These are phyloP conservation scores for Dasypogon diadema DNA, from an alignment of 2,888 invertebrate species.

Conservation along the genomic window DNA sequence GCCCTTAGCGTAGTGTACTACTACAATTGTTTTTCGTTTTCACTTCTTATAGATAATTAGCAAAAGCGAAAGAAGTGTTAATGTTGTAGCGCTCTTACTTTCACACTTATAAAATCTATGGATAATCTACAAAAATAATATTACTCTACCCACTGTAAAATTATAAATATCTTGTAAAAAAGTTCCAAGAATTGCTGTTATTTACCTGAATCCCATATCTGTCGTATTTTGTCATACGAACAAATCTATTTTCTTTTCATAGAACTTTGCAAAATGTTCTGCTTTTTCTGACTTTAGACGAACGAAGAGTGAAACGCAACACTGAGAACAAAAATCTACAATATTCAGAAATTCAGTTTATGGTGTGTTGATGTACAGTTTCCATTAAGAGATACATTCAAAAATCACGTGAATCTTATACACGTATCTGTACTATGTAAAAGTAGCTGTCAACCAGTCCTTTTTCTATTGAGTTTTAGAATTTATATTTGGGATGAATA, in stretches of 20 bases:
- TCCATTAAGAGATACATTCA: conserved; percentile 9
- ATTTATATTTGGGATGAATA: conserved; percentile 8
- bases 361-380: conserved; percentile 34
- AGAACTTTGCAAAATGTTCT: neutral
- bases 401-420: neutral
- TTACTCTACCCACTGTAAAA: conserved; percentile 22
- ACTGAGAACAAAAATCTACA: neutral
- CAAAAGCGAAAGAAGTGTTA: neutral
- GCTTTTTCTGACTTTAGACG: neutral
- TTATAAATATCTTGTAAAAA: conserved; percentile 26
- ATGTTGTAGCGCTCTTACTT: neutral
- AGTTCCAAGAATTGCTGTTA: neutral
- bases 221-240: conserved; percentile 4
- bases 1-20: neutral
- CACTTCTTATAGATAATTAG: neutral
- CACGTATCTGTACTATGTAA: neutral
- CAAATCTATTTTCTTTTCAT: neutral
- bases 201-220: conserved; percentile 21
- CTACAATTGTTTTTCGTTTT: neutral
- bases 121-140: conserved; percentile 1
- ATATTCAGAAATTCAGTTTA: neutral
- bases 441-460: conserved; percentile 1
- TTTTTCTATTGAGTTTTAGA: conserved; percentile 24
- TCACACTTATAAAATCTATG: neutral
- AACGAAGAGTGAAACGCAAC: no score